Conservation (phyloP, 1,140 invertebrate species). For the Drosophila lowei region DNA sequence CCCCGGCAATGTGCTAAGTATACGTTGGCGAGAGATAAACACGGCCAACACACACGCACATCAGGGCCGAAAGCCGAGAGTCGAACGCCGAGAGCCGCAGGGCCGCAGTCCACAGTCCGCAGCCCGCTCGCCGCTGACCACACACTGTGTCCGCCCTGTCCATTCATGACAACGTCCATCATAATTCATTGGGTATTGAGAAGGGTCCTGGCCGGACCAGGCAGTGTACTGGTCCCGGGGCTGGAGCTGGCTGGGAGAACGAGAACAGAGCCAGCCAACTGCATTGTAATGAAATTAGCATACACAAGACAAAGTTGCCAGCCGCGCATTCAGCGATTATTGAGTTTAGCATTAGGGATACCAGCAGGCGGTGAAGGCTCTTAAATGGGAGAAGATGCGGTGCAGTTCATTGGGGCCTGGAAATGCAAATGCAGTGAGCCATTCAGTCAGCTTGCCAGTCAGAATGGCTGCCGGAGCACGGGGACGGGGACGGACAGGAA, state of each 20-base stretch:
- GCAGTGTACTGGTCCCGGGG: not conserved
- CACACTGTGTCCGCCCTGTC: constrained; percentile 16
- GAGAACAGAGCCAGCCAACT: constrained; percentile 20
- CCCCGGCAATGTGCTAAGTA: constrained; percentile 48
- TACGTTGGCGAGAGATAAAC: constrained; percentile 76
- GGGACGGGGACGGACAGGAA: constrained; percentile 47
- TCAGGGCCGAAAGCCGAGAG: no score
- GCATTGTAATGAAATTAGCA: constrained; percentile 74
- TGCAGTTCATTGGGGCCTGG: constrained; percentile 5
- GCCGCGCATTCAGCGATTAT: constrained; percentile 62
- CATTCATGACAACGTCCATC: constrained; percentile 75
- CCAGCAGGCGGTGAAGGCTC: not conserved
- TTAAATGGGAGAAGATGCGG: not conserved
- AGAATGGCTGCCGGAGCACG: constrained; percentile 7
- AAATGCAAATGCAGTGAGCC: constrained; percentile 45
- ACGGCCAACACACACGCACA: constrained; percentile 56
- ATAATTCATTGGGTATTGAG: constrained; percentile 68
- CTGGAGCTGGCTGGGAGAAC: not conserved
- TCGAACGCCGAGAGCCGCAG: constrained; percentile 5
- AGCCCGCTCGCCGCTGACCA: constrained; percentile 4
- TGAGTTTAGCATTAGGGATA: constrained; percentile 52
- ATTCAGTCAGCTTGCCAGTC: constrained; percentile 17
- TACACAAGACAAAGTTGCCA: constrained; percentile 61
- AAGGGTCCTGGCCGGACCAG: constrained; percentile 8
- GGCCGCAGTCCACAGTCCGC: constrained; percentile 23